phyloP scores from a whole-genome alignment of 2,888 invertebrate species.

The Megalurothrips usitatus region DNA sequence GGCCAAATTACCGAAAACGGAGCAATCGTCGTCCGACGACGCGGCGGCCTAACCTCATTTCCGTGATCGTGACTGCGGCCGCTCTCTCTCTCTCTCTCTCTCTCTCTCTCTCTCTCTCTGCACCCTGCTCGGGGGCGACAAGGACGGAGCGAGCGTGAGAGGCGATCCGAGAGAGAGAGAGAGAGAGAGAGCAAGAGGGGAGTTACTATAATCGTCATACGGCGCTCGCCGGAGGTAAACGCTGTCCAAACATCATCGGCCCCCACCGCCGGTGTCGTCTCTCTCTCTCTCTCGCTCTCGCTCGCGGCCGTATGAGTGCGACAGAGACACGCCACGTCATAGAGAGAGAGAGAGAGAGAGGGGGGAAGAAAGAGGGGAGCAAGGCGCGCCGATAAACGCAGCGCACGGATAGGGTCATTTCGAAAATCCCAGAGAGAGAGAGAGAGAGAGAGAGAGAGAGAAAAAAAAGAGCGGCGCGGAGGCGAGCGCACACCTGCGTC shows the following conservation, averaged over 20 bases:
- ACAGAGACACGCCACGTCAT: neutral
- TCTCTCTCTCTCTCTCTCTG: no score
- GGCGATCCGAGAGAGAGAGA: neutral
- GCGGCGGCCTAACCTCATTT: no score
- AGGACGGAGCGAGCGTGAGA: neutral
- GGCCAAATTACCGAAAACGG: no score
- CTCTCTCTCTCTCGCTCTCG: no score
- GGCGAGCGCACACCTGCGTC: no score
- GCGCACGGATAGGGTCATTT: neutral
- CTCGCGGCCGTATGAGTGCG: no score
- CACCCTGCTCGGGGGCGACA: neutral
- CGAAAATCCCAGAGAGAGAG: neutral
- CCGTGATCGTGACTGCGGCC: neutral
- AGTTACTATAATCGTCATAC: no score
- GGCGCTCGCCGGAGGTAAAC: no score
- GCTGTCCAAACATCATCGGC: no score
- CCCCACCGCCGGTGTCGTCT: no score
- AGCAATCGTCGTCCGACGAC: no score
- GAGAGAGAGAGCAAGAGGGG: neutral
- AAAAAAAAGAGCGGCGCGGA: neutral
- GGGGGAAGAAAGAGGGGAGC: neutral
- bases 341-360: slow-evolving; percentile 1
- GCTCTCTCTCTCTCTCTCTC: neutral
- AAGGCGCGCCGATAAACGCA: neutral
- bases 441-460: neutral